A percentile compares a stretch with the other conserved stretches of the same genome.
These are phyloP conservation scores for Calephelis virginiensis DNA, from an alignment of 1,140 invertebrate genomes.

Conservation along the genomic window DNA sequence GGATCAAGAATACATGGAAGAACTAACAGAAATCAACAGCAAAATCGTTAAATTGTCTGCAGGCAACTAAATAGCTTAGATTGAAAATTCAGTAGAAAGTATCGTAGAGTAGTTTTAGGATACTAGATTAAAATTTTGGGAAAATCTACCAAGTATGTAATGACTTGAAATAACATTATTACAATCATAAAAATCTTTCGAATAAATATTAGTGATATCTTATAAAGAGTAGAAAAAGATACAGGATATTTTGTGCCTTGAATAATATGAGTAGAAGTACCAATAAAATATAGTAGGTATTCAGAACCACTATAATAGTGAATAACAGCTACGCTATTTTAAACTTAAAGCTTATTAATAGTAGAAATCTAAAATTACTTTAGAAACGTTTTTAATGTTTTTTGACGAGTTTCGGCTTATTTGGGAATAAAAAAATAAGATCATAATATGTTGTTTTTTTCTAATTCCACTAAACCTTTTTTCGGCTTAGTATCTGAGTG, in stretches of 20 bases:
- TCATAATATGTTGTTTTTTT: background rate
- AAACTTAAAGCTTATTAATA: background rate
- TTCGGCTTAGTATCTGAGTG: too few relatives aligned
- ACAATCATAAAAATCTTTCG: background rate
- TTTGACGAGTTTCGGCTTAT: slow-evolving; percentile 27
- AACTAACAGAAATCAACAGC: slow-evolving; percentile 85
- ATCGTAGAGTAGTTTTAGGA: slow-evolving; percentile 5
- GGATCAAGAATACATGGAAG: slow-evolving; percentile 85
- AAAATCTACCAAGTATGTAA: slow-evolving; percentile 5
- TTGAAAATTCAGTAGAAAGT: background rate
- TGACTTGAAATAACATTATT: background rate
- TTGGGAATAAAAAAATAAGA: slow-evolving; percentile 31
- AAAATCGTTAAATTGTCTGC: slow-evolving; percentile 86
- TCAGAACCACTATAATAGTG: background rate
- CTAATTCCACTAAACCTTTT: too few relatives aligned
- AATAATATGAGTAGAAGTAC: too few relatives aligned
- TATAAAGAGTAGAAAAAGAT: too few relatives aligned
- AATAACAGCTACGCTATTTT: background rate
- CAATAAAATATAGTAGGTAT: too few relatives aligned
- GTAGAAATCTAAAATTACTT: background rate
- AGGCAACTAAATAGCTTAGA: slow-evolving; percentile 80
- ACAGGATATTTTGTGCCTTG: too few relatives aligned
- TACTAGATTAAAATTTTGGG: background rate
- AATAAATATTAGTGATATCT: too few relatives aligned
- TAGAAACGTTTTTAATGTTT: background rate